Base-by-base conservation (phyloP, 2,888 invertebrate genomes). In the Xestia rhomboidea region DNA sequence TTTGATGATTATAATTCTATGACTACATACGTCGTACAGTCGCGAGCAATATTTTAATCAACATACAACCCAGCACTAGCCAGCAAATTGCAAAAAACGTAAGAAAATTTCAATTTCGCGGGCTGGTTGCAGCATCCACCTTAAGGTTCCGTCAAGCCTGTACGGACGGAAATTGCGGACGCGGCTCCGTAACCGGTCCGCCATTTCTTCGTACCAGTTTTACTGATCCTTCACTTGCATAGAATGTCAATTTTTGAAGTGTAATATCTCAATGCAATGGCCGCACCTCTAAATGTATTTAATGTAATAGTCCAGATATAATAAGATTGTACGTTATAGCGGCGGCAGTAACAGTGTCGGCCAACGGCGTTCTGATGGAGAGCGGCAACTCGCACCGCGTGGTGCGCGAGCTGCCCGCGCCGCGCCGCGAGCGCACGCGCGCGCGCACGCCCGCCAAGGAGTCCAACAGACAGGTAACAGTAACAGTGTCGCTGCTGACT, bases 361-460 rank as follows among this genome's bases (percentile, higher is more conserved):
- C 68, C 3, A 46, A 49, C 2, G 83, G 77, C 18, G 77, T 71
- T 0, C 49, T 71, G 1, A 38, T 68, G 66, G 74, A 71, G 51
- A 75, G 82, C 74, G 68, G 78, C 10, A 49, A 73, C 64, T 75
- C 24, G 10, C 76, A 24, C 41, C 85, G 64, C 68, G 76, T 73
- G 3, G 75, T 41, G 72, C 79, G 68, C 10, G 72, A 82, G 68
- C 74, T 67, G 38, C 90, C 89, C 86, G 91, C 44, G 34, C 66
- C 80, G 81, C 80, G 87, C n/a, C 82, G 93, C 1, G 93, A 93
- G 75, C 77, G 94, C 84, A 77, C 91, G 87, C 91, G 94, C 38
- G 93, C 93, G 21, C 87, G 94, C 46, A 91, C 92, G 10, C 86
- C 87, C 6, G 90, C 77, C 57, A 92, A 92, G 87, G 92, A 92